These are phyloP conservation scores for Aratinga solstitialis DNA, from an alignment of 2,797 vertebrate genomes.

Conservation along the genomic window DNA sequence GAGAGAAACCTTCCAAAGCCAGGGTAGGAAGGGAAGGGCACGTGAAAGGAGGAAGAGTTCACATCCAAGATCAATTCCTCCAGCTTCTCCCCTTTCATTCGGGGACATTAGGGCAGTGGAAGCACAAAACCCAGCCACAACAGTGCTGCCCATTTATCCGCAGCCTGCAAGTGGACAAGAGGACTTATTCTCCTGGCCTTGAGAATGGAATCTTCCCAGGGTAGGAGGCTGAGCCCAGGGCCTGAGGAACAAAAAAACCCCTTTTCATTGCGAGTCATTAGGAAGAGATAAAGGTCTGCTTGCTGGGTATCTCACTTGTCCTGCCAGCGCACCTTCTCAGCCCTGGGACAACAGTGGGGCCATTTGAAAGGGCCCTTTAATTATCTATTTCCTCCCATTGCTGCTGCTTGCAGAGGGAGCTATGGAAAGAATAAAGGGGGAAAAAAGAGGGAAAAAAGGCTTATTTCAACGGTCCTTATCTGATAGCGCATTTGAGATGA, in stretches of 20 bases:
- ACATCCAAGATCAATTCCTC: neutral
- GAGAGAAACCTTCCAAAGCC: neutral
- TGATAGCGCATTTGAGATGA: slow-evolving; percentile 63
- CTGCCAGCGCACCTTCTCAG: slow-evolving; percentile 30
- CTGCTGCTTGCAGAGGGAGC: neutral
- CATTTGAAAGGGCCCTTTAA: slow-evolving; percentile 34
- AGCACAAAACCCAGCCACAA: neutral
- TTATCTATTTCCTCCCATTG: slow-evolving; percentile 56
- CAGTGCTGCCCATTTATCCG: slow-evolving; percentile 51
- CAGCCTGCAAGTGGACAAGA: slow-evolving; percentile 34
- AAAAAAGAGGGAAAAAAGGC: neutral
- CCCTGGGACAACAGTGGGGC: neutral
- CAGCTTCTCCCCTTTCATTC: slow-evolving; percentile 30
- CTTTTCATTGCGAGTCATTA: slow-evolving; percentile 60
- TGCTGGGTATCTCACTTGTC: neutral
- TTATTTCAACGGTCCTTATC: slow-evolving; percentile 75
- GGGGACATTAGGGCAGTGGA: neutral
- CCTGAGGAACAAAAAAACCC: neutral
- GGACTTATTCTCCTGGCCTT: slow-evolving; percentile 46
- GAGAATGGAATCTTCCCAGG: slow-evolving; percentile 69
- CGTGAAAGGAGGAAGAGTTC: neutral
- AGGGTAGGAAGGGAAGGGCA: neutral
- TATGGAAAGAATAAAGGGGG: neutral
- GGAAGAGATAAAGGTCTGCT: slow-evolving; percentile 62
- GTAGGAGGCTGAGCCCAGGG: neutral